These are phyloP conservation scores for Microcebus tavaratra DNA, from an alignment of 2,113 vertebrate genomes.

Conservation along the genomic window DNA sequence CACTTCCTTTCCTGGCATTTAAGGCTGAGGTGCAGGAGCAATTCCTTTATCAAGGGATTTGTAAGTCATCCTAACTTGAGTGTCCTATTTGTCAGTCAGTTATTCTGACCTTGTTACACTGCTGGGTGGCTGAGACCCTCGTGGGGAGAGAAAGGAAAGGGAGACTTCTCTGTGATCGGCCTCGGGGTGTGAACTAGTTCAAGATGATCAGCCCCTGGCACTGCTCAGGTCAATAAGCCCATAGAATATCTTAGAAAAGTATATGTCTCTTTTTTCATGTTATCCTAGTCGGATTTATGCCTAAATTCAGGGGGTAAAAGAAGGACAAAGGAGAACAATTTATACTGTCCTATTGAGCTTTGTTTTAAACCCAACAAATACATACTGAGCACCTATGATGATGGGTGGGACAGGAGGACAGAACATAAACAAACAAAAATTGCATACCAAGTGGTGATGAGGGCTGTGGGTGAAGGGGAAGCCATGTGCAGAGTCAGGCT, in stretches of 20 bases:
- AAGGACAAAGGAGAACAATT: not conserved
- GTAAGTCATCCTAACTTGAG: not conserved
- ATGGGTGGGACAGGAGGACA: not conserved
- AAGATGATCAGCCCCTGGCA: not conserved
- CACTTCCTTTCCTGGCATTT: not conserved
- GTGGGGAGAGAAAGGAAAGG: not conserved
- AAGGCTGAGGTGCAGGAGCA: rapidly evolving
- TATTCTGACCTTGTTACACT: not conserved
- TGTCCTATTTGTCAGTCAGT: not conserved
- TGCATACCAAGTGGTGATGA: not conserved
- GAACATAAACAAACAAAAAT: conserved; percentile 5
- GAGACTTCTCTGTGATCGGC: not conserved
- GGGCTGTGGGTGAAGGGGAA: not conserved
- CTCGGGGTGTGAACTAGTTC: not conserved
- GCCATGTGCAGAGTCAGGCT: not conserved
- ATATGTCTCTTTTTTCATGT: not conserved
- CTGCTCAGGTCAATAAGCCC: not conserved
- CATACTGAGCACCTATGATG: not conserved
- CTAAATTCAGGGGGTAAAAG: not conserved
- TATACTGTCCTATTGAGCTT: not conserved
- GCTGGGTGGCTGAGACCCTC: no score
- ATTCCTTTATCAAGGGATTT: not conserved
- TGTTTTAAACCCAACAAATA: not conserved
- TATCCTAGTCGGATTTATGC: not conserved
- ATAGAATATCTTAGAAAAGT: not conserved